Evolutionary conservation across 2,888 invertebrate genomes (phyloP).

Genomic region (Ceramica pisi): DNA sequence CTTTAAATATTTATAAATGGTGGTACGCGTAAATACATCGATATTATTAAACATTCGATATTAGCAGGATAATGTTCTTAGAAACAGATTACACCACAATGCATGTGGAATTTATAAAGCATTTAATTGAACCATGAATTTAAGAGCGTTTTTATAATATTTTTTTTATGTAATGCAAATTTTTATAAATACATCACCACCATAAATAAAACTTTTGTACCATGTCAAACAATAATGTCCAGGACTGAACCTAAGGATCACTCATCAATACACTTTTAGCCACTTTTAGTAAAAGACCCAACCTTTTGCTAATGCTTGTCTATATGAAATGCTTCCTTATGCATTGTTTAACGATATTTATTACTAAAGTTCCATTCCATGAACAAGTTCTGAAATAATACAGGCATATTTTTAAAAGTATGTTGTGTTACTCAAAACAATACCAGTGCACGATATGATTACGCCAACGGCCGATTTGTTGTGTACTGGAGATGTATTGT

Average conservation of each 20-base stretch:
- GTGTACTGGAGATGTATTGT: constrained; percentile 3
- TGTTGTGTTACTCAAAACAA: not conserved
- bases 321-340: not conserved
- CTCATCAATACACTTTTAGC: not conserved
- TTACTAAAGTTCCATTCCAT: not conserved
- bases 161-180: not conserved
- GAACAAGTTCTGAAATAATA: not conserved
- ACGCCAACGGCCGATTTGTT: constrained; percentile 3
- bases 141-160: not conserved
- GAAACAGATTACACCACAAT: constrained; percentile 25
- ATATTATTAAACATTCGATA: constrained; percentile 35
- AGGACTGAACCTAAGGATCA: constrained; percentile 2
- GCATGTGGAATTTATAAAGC: not conserved
- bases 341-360: not conserved
- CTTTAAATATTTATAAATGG: too few species aligned
- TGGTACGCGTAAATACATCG: constrained; percentile 2
- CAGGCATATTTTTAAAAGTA: not conserved
- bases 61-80: constrained; percentile 40
- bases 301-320: not conserved
- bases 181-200: not conserved
- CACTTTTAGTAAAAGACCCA: not conserved
- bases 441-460: not conserved
- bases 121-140: constrained; percentile 10
- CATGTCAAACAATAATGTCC: not conserved
- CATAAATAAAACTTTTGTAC: too few species aligned